phyloP scores from a whole-genome alignment of 2,888 invertebrate species.

The Pristionchus arcanus region DNA sequence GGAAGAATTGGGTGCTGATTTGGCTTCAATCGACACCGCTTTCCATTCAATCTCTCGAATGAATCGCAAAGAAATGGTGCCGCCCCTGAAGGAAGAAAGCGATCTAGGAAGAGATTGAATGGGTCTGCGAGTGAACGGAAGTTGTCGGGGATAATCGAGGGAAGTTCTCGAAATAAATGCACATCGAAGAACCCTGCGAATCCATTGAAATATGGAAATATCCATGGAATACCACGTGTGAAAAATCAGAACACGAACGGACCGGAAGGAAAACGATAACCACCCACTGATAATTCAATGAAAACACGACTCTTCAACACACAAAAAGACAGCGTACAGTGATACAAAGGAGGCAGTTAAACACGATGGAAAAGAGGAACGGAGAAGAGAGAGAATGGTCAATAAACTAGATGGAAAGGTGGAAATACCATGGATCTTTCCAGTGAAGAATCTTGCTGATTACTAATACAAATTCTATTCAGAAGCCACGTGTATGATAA shows the following conservation, averaged over 20 bases:
- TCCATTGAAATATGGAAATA: neutral
- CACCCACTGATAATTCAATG: neutral
- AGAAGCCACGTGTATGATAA: neutral
- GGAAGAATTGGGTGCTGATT: neutral
- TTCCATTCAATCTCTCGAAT: conserved; percentile 15
- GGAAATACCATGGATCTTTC: neutral
- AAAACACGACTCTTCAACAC: neutral
- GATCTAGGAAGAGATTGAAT: neutral
- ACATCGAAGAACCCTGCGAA: neutral
- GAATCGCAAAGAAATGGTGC: conserved; percentile 18
- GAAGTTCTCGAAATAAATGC: neutral
- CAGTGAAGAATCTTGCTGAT: no score
- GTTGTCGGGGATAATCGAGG: neutral
- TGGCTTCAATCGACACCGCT: conserved; percentile 7
- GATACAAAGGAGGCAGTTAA: conserved; percentile 20
- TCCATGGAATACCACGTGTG: neutral
- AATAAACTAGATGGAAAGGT: conserved; percentile 11
- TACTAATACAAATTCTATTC: no score
- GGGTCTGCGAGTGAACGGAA: neutral
- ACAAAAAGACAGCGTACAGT: neutral
- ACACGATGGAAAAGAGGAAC: neutral
- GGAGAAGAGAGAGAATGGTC: conserved; percentile 2
- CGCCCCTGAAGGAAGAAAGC: neutral
- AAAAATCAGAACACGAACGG: no score
- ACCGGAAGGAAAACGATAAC: neutral